A percentile compares a stretch with the other conserved stretches of the same genome.
phyloP scores from a whole-genome alignment of 2,888 invertebrate genomes.

The Acholoe squamosa region DNA sequence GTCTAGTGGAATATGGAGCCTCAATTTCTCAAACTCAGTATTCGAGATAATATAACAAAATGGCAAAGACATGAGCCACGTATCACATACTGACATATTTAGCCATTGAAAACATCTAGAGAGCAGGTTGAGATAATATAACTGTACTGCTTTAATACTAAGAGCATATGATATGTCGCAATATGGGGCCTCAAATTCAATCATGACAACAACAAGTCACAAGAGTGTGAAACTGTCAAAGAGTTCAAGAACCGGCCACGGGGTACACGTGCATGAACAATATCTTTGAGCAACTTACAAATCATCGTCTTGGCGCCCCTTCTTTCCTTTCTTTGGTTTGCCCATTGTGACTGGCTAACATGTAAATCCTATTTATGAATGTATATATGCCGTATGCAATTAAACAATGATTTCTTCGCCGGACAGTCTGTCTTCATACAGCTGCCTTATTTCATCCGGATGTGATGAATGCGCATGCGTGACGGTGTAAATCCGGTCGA shows the following conservation, averaged over 20 bases:
- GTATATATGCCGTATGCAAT: not conserved
- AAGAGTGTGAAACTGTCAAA: not conserved
- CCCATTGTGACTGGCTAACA: slow-evolving; percentile 72
- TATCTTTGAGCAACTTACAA: slow-evolving; percentile 66
- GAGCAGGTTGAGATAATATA: too few species aligned
- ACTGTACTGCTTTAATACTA: too few species aligned
- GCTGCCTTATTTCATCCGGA: not conserved
- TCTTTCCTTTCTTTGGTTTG: slow-evolving; percentile 79
- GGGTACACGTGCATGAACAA: slow-evolving; percentile 45
- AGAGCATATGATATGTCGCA: slow-evolving; percentile 27
- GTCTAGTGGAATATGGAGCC: too few species aligned
- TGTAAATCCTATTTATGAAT: slow-evolving; percentile 1
- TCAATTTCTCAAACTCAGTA: too few species aligned
- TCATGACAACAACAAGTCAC: not conserved
- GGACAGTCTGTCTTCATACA: not conserved
- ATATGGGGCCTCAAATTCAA: not conserved
- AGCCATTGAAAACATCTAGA: too few species aligned
- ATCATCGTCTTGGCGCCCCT: slow-evolving; percentile 73
- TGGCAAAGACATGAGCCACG: too few species aligned
- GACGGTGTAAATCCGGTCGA: too few species aligned
- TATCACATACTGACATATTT: too few species aligned
- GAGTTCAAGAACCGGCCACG: not conserved
- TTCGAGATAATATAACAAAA: too few species aligned
- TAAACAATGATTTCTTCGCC: not conserved
- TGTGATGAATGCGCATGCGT: not conserved